Conservation (phyloP, 2,888 invertebrate genomes). For the Gandaritis pyraliata region DNA sequence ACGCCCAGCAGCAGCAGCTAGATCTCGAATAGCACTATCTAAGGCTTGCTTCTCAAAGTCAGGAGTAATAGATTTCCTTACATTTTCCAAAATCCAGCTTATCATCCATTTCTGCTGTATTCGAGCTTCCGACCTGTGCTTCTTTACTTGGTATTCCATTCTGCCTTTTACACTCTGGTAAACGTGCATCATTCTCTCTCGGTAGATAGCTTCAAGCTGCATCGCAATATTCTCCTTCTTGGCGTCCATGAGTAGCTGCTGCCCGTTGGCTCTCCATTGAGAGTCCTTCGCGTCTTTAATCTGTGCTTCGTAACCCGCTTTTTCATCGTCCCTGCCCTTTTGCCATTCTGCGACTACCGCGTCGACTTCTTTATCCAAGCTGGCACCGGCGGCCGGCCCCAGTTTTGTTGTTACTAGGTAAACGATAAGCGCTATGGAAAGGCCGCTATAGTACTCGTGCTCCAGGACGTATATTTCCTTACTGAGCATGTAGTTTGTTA, state of each 20-base stretch:
- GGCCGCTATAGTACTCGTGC: constrained; percentile 93
- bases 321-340: constrained; percentile 77
- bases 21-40: constrained; percentile 92
- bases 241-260: constrained; percentile 89
- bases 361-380: constrained; percentile 88
- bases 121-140: constrained; percentile 89
- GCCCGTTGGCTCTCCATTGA: constrained; percentile 91
- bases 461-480: constrained; percentile 97
- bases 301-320: constrained; percentile 68
- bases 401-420: constrained; percentile 85
- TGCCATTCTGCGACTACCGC: constrained; percentile 81
- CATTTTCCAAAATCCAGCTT: constrained; percentile 94
- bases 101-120: constrained; percentile 97
- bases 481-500: constrained; percentile 92
- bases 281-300: constrained; percentile 87
- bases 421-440: constrained; percentile 87
- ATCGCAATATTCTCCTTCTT: constrained; percentile 96
- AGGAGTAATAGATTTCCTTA: constrained; percentile 90
- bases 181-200: constrained; percentile 83
- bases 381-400: constrained; percentile 86
- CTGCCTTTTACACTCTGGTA: constrained; percentile 87
- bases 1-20: constrained; percentile 87
- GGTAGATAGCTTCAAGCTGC: constrained; percentile 96
- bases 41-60: constrained; percentile 95
- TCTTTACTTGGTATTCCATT: constrained; percentile 95